Percentiles rank a stretch among this genome's conserved stretches.
Conservation (phyloP, 2,888 invertebrate genomes). For the Lasius platythorax region DNA sequence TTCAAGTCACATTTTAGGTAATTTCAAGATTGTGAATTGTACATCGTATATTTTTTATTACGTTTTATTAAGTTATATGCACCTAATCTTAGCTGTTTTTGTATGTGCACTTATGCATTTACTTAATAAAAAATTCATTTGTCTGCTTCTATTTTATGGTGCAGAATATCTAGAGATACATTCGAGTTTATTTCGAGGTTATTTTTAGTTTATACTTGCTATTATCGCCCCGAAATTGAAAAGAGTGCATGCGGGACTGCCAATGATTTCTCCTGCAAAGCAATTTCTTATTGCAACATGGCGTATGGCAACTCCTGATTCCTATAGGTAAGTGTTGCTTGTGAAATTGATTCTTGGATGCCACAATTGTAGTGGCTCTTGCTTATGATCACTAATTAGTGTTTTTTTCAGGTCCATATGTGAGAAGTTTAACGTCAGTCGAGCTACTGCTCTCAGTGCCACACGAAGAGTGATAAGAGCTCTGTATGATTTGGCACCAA, state of each 20-base stretch:
- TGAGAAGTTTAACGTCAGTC: slow-evolving; percentile 58
- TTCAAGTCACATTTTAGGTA: slow-evolving; percentile 53
- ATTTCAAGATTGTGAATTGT: background rate
- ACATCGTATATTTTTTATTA: slow-evolving; percentile 20
- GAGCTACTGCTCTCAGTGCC: slow-evolving; percentile 49
- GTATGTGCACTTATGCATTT: slow-evolving; percentile 4
- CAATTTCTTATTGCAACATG: slow-evolving; percentile 48
- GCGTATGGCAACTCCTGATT: slow-evolving; percentile 49
- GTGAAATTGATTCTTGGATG: background rate
- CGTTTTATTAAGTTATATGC: background rate
- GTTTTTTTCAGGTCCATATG: slow-evolving; percentile 57
- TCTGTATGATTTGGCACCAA: slow-evolving; percentile 41
- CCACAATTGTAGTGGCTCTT: background rate
- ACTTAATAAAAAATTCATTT: slow-evolving; percentile 7
- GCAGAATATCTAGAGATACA: slow-evolving; percentile 21
- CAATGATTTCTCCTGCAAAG: slow-evolving; percentile 43
- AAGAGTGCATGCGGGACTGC: background rate
- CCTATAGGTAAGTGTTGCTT: slow-evolving; percentile 5
- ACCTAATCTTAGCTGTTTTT: slow-evolving; percentile 22
- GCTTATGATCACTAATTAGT: background rate
- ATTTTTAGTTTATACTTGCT: background rate
- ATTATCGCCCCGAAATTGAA: slow-evolving; percentile 13
- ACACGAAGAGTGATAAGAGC: slow-evolving; percentile 48
- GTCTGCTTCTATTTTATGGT: slow-evolving; percentile 2
- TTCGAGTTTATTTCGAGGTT: background rate